A percentile compares a stretch with the other conserved stretches of the same genome.
These are phyloP conservation scores for Nemotelus nigrinus DNA, from an alignment of 2,888 invertebrate species.

Conservation along the genomic window DNA sequence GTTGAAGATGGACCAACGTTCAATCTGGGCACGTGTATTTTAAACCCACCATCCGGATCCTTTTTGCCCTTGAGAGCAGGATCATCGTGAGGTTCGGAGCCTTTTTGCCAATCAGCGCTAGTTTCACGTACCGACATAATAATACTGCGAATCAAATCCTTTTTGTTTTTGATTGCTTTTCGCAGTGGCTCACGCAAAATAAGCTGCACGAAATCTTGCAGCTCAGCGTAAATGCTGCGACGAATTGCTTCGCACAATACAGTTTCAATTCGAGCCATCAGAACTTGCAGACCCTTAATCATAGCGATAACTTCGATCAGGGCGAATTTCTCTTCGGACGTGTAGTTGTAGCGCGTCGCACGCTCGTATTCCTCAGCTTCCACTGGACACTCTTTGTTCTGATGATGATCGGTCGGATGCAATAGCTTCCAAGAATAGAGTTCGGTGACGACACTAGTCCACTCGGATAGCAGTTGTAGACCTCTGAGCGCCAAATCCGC, in stretches of 20 bases:
- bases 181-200: slow-evolving; percentile 88
- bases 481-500: slow-evolving; percentile 92
- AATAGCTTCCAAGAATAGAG: slow-evolving; percentile 97
- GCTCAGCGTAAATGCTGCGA: slow-evolving; percentile 92
- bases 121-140: slow-evolving; percentile 97
- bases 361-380: slow-evolving; percentile 99
- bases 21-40: slow-evolving; percentile 89
- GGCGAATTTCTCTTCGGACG: slow-evolving; percentile 96
- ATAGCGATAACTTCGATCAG: slow-evolving; percentile 98
- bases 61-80: slow-evolving; percentile 93
- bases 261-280: slow-evolving; percentile 97
- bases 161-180: slow-evolving; percentile 97
- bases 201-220: slow-evolving; percentile 96
- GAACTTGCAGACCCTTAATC: slow-evolving; percentile 97
- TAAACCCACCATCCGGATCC: slow-evolving; percentile 90
- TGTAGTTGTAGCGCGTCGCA: slow-evolving; percentile 97
- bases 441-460: slow-evolving; percentile 97
- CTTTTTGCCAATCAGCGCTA: slow-evolving; percentile 95
- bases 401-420: slow-evolving; percentile 97
- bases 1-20: slow-evolving; percentile 95
- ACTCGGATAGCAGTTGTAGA: slow-evolving; percentile 91
- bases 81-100: slow-evolving; percentile 90
- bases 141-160: slow-evolving; percentile 94
- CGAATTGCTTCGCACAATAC: slow-evolving; percentile 92
- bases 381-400: slow-evolving; percentile 92